Evolutionary conservation across 2,797 vertebrate genomes (phyloP).

Genomic region (Gastrophryne carolinensis): DNA sequence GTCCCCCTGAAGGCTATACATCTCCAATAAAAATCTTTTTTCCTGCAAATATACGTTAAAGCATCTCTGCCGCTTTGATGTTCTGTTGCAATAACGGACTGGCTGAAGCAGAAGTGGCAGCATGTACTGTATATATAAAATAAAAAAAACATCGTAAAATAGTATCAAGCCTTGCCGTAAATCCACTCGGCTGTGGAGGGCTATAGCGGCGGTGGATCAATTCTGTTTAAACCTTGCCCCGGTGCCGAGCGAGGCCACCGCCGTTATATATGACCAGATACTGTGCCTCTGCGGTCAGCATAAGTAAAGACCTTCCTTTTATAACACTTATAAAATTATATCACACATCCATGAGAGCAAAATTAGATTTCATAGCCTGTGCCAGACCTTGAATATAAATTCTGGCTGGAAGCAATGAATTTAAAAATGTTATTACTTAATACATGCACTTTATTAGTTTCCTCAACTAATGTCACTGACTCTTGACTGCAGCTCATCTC

Average conservation of each 20-base stretch:
- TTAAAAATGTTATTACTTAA: conserved; percentile 67
- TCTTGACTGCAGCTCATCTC: conserved; percentile 49
- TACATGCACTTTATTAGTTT: conserved; percentile 56
- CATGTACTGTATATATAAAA: not conserved
- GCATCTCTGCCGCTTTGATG: not conserved
- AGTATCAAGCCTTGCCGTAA: conserved; percentile 57
- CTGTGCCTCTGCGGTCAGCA: conserved; percentile 67
- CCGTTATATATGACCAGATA: conserved; percentile 69
- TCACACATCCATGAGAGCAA: conserved; percentile 70
- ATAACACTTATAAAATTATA: conserved; percentile 75
- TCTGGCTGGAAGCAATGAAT: conserved; percentile 59
- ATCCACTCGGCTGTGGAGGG: conserved; percentile 60
- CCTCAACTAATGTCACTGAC: conserved; percentile 57
- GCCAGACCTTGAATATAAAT: conserved; percentile 60
- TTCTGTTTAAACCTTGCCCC: conserved; percentile 62
- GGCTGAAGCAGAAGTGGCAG: not conserved
- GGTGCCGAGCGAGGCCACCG: conserved; percentile 61
- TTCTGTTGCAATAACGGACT: not conserved
- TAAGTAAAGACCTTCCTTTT: conserved; percentile 69
- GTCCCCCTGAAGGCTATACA: too few relatives aligned
- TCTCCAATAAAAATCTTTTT: too few relatives aligned
- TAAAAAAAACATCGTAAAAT: conserved; percentile 2
- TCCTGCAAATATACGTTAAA: not conserved
- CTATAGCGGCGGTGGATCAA: conserved; percentile 62
- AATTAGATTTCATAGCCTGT: conserved; percentile 74